These are phyloP conservation scores for Acrobasis repandana DNA, from an alignment of 2,888 invertebrate species.

Conservation along the genomic window DNA sequence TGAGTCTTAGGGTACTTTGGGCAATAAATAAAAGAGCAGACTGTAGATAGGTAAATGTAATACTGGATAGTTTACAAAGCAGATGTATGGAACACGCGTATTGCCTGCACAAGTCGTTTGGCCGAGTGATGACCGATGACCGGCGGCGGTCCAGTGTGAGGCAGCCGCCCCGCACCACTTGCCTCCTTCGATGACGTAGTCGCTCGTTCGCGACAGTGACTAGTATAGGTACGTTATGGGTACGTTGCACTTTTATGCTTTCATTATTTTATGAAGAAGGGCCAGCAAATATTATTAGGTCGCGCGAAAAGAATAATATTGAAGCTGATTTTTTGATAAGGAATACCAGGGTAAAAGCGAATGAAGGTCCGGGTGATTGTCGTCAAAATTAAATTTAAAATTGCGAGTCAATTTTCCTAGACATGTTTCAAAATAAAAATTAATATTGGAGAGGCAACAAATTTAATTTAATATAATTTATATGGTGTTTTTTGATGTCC, in stretches of 20 bases:
- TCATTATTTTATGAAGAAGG: constrained; percentile 1
- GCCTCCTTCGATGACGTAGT: too few relatives aligned
- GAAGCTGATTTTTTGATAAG: constrained; percentile 5
- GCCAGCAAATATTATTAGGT: constrained; percentile 18
- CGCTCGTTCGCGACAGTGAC: too few relatives aligned
- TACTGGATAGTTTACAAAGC: too few relatives aligned
- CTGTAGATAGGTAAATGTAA: too few relatives aligned
- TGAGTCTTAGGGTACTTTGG: too few relatives aligned
- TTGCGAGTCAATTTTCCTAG: not conserved
- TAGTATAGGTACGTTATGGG: too few relatives aligned
- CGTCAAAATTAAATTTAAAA: not conserved
- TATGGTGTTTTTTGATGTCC: not conserved
- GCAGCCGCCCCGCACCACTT: too few relatives aligned
- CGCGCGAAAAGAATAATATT: constrained; percentile 3
- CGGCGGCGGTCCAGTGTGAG: too few relatives aligned
- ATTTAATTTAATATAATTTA: not conserved
- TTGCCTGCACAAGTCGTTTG: too few relatives aligned
- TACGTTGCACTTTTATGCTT: not conserved
- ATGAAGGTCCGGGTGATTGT: not conserved
- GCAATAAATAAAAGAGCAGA: too few relatives aligned
- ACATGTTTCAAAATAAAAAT: not conserved
- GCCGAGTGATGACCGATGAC: too few relatives aligned
- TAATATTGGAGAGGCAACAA: not conserved
- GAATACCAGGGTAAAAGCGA: not conserved
- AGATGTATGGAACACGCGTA: too few relatives aligned